Evolutionary conservation across 2,888 invertebrate species (phyloP), one percentile per base, ranked within the genome.

Genomic region (Nipponacmea schrenckii): DNA sequence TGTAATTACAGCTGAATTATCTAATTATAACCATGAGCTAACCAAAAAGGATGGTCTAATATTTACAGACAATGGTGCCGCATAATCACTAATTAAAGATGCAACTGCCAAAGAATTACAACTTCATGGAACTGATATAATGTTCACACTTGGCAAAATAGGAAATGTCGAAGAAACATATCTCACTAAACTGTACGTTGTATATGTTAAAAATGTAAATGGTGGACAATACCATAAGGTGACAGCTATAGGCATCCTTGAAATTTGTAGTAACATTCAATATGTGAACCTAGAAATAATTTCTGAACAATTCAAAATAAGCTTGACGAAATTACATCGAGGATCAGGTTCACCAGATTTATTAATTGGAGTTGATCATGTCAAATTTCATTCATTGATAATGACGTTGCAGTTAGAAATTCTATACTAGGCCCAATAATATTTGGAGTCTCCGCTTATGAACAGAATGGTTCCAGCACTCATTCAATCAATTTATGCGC

Each of bases 121-220:
- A 56, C 8, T 56, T 10, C n/a, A 56, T 17, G 56, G 56, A 56
- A 20, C 56, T 20, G 56, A 56, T 24, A n/a, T 56, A 12, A 56
- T 56, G 56, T n/a, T 56, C n/a, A 56, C 56, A 56, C 56, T 56
- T 1, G 56, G 56, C n/a, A 56, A 56, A 56, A 56, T 56, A 56
- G 56, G 56, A n/a, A 56, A 56, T n/a, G n/a, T 56, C 1, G 20
- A 56, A 56, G 56, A n/a, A n/a, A 56, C 17, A 20, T 50, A 50
- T 24, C n/a, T 20, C n/a, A 56, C 56, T 24, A 56, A 56, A 56
- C 5, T 20, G 8, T 56, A 56, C 12, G 24, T 24, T 56, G 20
- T 56, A n/a, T 56, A 56, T 56, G 56, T 56, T 10, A n/a, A 24
- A 56, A 20, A 20, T 20, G 5, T 50, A 50, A 50, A 50, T 50